phyloP scores from a whole-genome alignment of 2,113 vertebrate genomes.

The Pipa parva region DNA sequence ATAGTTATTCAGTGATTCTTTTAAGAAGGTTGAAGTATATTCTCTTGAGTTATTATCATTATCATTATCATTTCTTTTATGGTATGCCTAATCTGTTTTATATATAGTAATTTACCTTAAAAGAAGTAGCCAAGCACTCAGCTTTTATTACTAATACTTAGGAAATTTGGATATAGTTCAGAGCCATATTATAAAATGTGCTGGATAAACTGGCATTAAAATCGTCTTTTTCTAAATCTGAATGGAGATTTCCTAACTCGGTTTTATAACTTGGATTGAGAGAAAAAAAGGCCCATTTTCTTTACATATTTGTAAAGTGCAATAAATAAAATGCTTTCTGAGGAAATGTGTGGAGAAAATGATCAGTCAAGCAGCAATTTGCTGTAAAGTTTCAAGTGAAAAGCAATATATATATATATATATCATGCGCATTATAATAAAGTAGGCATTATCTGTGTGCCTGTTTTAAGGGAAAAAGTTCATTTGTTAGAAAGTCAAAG shows the following conservation, averaged over 20 bases:
- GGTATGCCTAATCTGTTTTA: neutral
- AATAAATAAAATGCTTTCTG: slow-evolving; percentile 20
- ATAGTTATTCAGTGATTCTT: neutral
- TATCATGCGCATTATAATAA: slow-evolving; percentile 29
- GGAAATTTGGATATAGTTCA: neutral
- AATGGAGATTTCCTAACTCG: slow-evolving; percentile 16
- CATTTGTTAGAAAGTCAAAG: slow-evolving; percentile 39
- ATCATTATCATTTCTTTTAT: neutral
- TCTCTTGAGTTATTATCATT: too few species aligned
- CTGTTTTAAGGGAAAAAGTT: slow-evolving; percentile 44
- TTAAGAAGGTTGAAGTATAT: neutral
- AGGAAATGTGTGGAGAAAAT: slow-evolving; percentile 44
- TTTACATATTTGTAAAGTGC: slow-evolving; percentile 31
- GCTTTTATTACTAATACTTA: too few species aligned
- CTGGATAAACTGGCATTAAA: neutral
- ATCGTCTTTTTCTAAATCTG: slow-evolving; percentile 14
- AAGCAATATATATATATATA: slow-evolving; percentile 19
- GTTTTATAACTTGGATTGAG: slow-evolving; percentile 26
- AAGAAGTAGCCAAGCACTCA: too few species aligned
- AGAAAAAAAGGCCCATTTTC: slow-evolving; percentile 33
- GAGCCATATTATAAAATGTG: neutral
- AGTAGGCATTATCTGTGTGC: slow-evolving; percentile 23
- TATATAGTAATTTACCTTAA: too few species aligned
- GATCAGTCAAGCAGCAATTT: slow-evolving; percentile 32
- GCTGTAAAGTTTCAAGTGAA: slow-evolving; percentile 42